Evolutionary conservation across 2,113 vertebrate genomes (phyloP), one percentile per base, ranked within the genome.

Genomic region (Myrmophylax atrothorax): DNA sequence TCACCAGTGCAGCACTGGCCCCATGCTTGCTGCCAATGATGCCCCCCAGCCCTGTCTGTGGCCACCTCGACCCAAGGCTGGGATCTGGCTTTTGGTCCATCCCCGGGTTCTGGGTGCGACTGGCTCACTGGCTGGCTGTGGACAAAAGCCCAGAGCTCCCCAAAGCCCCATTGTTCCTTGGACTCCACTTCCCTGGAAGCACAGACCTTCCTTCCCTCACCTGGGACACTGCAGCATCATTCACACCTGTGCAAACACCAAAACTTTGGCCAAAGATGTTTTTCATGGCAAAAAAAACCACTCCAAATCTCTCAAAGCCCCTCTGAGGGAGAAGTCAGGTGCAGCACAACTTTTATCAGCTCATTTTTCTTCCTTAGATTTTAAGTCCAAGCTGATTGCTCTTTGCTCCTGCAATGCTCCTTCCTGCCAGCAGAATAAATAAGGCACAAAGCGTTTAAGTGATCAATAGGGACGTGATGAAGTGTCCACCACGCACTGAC

Each of bases 301-400:
- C 19, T 80, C 46, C 0, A 3, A 44, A 18, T 38, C 14, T 55
- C 17, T 23, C 56, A 40, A 62, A 63, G 16, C 22, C 78, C 35
- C 38, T 53, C 38, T 1, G 3, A 53, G 47, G 63, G 47, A 33
- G 77, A 84, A 93, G 84, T 40, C 3, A 1, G 46, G 92, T 4
- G 1, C 31, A 89, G 69, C 77, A 9, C n/a, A 63, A 73, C 26
- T 74, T 90, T 80, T 42, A 74, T 33, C 89, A 55, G 73, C 87
- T 91, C 95, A 70, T 92, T 95, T 96, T 95, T 93, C 93, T 94
- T 95, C 84, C 84, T 95, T 72, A 89, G 87, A 11, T 67, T 87
- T 84, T 81, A 14, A 63, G 77, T 63, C 77, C 44, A 70, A 59
- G 33, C 42, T 6, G n/a, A 35, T 53, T 75, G 82, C 9, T 88